phyloP scores from a whole-genome alignment of 1,140 invertebrate genomes.

The Rhizoglyphus robini region DNA sequence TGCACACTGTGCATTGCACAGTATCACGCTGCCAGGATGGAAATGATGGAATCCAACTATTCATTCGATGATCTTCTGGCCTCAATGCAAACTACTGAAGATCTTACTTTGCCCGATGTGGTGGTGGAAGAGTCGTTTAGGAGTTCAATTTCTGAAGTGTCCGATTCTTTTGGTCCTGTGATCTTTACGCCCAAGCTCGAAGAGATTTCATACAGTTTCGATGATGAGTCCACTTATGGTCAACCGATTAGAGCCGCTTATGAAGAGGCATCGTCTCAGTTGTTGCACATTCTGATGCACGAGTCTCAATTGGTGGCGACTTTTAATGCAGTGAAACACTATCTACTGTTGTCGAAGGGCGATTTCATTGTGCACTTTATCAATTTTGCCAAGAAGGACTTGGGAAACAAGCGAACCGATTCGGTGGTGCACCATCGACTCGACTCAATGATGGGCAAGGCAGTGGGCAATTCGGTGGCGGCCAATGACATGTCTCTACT shows the following conservation, averaged over 20 bases:
- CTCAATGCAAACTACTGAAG: background rate
- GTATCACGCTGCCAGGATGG: background rate
- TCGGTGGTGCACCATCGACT: constrained; percentile 69
- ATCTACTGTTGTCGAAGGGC: constrained; percentile 78
- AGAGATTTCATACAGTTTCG: constrained; percentile 40
- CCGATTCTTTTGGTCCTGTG: background rate
- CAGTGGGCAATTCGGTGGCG: constrained; percentile 66
- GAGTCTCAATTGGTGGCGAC: constrained; percentile 82
- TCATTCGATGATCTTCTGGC: background rate
- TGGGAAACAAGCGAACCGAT: constrained; percentile 69
- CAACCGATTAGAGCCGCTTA: constrained; percentile 77
- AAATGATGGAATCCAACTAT: background rate
- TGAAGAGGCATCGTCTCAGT: constrained; percentile 69
- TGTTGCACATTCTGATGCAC: constrained; percentile 72
- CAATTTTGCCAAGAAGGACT: constrained; percentile 80
- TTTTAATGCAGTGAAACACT: constrained; percentile 79
- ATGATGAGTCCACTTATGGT: constrained; percentile 61
- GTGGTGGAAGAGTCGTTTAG: background rate
- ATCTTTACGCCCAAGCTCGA: constrained; percentile 7
- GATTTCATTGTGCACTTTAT: constrained; percentile 89
- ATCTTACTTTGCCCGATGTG: background rate
- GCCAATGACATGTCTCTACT: constrained; percentile 67
- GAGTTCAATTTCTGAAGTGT: background rate
- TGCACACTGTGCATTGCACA: too few species aligned
- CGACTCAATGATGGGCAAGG: constrained; percentile 68